These are phyloP conservation scores for Galerucella pusilla DNA, from an alignment of 2,888 invertebrate species.

Conservation along the genomic window DNA sequence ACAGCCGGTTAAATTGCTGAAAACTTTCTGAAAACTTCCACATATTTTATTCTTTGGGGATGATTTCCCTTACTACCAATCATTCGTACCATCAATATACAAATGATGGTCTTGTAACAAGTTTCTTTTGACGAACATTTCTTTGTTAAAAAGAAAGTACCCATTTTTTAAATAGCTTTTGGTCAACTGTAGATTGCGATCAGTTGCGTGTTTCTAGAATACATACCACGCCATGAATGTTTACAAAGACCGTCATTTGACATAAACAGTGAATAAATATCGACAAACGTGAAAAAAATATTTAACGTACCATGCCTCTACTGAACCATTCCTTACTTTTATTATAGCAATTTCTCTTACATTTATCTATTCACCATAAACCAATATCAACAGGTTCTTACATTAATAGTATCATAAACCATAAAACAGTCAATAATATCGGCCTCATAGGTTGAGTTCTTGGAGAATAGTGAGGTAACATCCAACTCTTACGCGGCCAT, in stretches of 20 bases:
- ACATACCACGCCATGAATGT: constrained; percentile 10
- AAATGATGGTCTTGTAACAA: no score
- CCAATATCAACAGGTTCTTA: constrained; percentile 44
- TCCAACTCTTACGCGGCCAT: constrained; percentile 27
- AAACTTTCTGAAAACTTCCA: no score
- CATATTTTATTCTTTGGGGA: no score
- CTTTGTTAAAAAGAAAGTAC: no score
- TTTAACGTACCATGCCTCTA: constrained; percentile 17
- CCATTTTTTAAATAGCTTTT: no score
- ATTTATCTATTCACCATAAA: constrained; percentile 44
- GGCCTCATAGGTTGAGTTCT: constrained; percentile 37
- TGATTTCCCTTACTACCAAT: no score
- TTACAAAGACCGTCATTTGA: constrained; percentile 18
- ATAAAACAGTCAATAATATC: constrained; percentile 46
- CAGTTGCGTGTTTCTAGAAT: constrained; percentile 24
- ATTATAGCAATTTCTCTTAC: constrained; percentile 26
- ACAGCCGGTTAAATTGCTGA: no score
- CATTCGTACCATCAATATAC: no score
- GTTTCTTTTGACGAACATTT: no score
- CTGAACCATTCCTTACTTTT: constrained; percentile 26
- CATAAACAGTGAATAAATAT: constrained; percentile 25
- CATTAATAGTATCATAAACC: constrained; percentile 44
- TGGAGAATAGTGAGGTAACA: constrained; percentile 34
- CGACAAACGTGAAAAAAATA: constrained; percentile 7
- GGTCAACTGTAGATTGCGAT: background rate